Base-by-base conservation (phyloP, 2,888 invertebrate genomes). In the Parapristionchus giblindavisi region DNA sequence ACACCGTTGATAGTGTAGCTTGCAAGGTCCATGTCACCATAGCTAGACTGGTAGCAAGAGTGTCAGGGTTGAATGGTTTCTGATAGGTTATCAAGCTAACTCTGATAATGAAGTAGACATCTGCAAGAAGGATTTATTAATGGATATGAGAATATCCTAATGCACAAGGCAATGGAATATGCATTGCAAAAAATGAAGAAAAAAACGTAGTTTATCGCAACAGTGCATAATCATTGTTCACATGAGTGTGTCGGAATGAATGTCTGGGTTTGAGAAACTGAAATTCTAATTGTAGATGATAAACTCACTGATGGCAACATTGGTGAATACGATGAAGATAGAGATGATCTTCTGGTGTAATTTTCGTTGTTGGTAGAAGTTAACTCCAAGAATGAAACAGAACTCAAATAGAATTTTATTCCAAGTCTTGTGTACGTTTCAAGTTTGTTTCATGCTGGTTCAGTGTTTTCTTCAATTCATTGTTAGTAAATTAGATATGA, bases 101-200 rank as follows among this genome's bases (percentile, higher is more conserved):
- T 32, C 32, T 34, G n/a, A 29, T 32, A 36, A 66, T 66, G 51
- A 43, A 66, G 66, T 66, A 66, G 34, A 51, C 32, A 48, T 66
- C 66, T 66, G 24, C 6, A 24, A 43, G 43, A 17, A 14, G 56
- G 6, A n/a, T 14, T n/a, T n/a, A n/a, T n/a, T n/a, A n/a, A n/a
- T n/a, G n/a, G n/a, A n/a, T n/a, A n/a, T n/a, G n/a, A n/a, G n/a
- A n/a, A n/a, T n/a, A n/a, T n/a, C n/a, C n/a, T n/a, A n/a, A n/a
- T n/a, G n/a, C n/a, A n/a, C n/a, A n/a, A n/a, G n/a, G n/a, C n/a
- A n/a, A n/a, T n/a, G n/a, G n/a, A n/a, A n/a, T n/a, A n/a, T n/a
- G n/a, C n/a, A n/a, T n/a, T n/a, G n/a, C n/a, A n/a, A n/a, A n/a
- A n/a, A n/a, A n/a, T n/a, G n/a, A n/a, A n/a, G n/a, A n/a, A n/a